A percentile compares a stretch with the other conserved stretches of the same genome.
Conservation (phyloP, 2,113 vertebrate genomes). For the Rana temporaria region DNA sequence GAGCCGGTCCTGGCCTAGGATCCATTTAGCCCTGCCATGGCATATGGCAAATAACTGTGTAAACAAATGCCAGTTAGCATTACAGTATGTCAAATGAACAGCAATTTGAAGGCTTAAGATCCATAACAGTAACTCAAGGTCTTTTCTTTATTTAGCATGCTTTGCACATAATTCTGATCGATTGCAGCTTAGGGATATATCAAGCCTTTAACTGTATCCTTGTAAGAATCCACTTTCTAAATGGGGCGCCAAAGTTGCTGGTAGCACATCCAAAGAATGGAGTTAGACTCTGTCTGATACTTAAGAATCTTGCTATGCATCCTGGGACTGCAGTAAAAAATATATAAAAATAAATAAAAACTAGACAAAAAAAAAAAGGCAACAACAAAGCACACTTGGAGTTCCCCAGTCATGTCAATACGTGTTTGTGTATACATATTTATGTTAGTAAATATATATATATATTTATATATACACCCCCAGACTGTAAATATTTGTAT, state of each 20-base stretch:
- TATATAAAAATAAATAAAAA: neutral
- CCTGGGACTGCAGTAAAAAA: neutral
- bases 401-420: conserved; percentile 9
- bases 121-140: no score
- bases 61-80: no score
- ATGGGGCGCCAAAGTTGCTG: neutral
- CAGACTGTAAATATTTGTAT: conserved; percentile 50
- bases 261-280: no score
- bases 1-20: no score
- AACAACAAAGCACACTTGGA: conserved; percentile 3
- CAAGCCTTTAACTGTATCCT: neutral
- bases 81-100: no score
- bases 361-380: neutral
- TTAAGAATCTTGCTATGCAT: conserved; percentile 21
- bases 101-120: no score
- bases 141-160: no score
- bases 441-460: conserved; percentile 44
- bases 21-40: no score
- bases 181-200: no score
- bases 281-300: neutral
- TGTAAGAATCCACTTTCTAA: conserved; percentile 5
- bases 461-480: conserved; percentile 42
- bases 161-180: no score
- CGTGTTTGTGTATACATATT: conserved; percentile 35
- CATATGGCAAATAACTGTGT: no score